Conservation (phyloP, 2,888 invertebrate genomes). For the Diabrotica balteata region DNA sequence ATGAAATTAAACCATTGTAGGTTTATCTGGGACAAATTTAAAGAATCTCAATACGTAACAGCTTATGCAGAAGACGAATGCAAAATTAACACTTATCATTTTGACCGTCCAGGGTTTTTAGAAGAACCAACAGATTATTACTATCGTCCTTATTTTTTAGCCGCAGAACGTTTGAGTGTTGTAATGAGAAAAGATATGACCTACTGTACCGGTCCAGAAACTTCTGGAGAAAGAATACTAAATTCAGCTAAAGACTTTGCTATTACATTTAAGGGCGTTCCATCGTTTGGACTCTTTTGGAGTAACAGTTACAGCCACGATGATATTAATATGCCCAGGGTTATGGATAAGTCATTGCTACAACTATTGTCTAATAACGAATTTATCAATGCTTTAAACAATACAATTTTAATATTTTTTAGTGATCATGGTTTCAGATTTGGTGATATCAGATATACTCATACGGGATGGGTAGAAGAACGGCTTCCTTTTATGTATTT, state of each 20-base stretch:
- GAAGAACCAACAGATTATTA: slow-evolving; percentile 83
- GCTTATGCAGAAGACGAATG: slow-evolving; percentile 82
- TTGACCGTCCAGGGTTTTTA: slow-evolving; percentile 74
- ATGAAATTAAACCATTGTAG: slow-evolving; percentile 73
- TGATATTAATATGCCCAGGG: slow-evolving; percentile 71
- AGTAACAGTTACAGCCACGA: slow-evolving; percentile 80
- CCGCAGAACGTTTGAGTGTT: slow-evolving; percentile 67
- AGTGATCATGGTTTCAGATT: slow-evolving; percentile 85
- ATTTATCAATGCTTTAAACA: slow-evolving; percentile 14
- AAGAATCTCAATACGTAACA: slow-evolving; percentile 75
- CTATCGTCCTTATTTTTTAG: slow-evolving; percentile 74
- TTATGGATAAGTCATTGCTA: slow-evolving; percentile 76
- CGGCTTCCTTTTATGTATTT: slow-evolving; percentile 79
- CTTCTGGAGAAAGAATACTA: slow-evolving; percentile 72
- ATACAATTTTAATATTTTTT: slow-evolving; percentile 61
- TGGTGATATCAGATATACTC: slow-evolving; percentile 73
- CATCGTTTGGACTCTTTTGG: slow-evolving; percentile 83
- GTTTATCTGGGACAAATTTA: slow-evolving; percentile 81
- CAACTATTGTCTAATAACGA: slow-evolving; percentile 73
- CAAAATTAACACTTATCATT: slow-evolving; percentile 77
- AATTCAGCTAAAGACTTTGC: slow-evolving; percentile 74
- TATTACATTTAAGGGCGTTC: slow-evolving; percentile 57
- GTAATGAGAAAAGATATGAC: slow-evolving; percentile 62
- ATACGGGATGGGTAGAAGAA: slow-evolving; percentile 82
- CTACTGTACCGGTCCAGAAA: slow-evolving; percentile 69